These are phyloP conservation scores for Brachionus plicatilis DNA, from an alignment of 1,140 invertebrate genomes.

Conservation along the genomic window DNA sequence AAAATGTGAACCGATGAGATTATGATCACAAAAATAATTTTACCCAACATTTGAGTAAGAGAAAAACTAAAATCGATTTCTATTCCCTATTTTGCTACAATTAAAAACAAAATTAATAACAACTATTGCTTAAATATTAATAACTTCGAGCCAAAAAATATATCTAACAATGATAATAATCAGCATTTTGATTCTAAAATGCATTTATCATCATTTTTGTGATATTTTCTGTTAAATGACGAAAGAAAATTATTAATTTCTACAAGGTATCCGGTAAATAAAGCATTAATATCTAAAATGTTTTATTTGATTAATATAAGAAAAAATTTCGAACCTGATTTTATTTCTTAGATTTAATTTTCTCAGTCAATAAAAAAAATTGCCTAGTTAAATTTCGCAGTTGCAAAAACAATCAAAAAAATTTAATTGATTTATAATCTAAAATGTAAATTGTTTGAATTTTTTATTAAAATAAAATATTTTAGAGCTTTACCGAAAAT, in stretches of 20 bases:
- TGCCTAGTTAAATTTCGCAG: neutral
- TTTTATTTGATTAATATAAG: neutral
- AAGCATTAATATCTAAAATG: neutral
- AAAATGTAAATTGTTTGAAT: neutral
- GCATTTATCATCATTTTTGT: neutral
- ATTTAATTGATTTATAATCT: neutral
- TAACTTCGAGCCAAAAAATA: neutral
- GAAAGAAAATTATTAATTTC: neutral
- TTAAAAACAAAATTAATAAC: neutral
- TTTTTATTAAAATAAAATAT: too few species aligned
- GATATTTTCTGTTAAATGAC: neutral
- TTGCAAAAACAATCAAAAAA: neutral
- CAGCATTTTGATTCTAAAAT: neutral
- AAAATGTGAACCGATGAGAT: constrained; percentile 51
- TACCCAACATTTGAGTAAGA: neutral
- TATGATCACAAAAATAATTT: constrained; percentile 44
- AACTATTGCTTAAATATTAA: neutral
- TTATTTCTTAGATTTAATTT: neutral
- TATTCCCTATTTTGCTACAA: neutral
- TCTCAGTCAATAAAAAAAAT: neutral
- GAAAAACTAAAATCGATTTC: neutral
- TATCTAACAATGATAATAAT: neutral
- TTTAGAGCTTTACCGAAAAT: neutral
- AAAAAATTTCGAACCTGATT: neutral
- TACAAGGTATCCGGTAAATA: neutral